These are phyloP conservation scores for Pseudonaja textilis DNA, from an alignment of 2,113 vertebrate species.

Conservation along the genomic window DNA sequence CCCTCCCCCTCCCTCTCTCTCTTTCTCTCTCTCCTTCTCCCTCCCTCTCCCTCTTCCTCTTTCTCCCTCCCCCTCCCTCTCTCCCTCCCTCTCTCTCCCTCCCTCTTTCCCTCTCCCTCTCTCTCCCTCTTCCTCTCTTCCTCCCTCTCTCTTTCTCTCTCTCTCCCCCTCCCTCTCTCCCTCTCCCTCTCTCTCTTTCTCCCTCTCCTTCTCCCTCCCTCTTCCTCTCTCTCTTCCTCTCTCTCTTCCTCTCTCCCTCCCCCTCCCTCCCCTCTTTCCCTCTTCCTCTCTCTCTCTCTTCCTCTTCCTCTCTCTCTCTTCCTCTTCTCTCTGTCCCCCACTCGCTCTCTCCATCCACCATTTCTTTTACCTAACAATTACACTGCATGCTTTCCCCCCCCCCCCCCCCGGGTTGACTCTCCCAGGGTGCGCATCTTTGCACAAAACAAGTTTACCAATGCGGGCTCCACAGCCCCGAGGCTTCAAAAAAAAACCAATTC, in stretches of 20 bases:
- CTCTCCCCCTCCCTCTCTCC: too few relatives aligned
- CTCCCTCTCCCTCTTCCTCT: too few relatives aligned
- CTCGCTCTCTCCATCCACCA: neutral
- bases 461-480: neutral
- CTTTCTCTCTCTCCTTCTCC: too few relatives aligned
- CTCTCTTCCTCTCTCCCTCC: too few relatives aligned
- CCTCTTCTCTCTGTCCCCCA: neutral
- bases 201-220: rapidly evolving
- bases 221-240: rapidly evolving
- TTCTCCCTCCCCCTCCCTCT: too few relatives aligned
- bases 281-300: rapidly evolving
- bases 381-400: rapidly evolving
- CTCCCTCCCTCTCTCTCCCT: too few relatives aligned
- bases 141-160: too few relatives aligned
- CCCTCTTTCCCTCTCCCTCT: too few relatives aligned
- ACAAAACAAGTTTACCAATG: neutral
- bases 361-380: neutral
- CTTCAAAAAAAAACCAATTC: neutral
- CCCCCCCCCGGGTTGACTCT: neutral
- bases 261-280: rapidly evolving
- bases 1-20: too few relatives aligned
- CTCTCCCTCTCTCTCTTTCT: too few relatives aligned
- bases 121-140: too few relatives aligned
- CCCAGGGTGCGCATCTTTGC: neutral
- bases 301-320: too few relatives aligned